A percentile compares a stretch with the other conserved stretches of the same genome.
phyloP scores from a whole-genome alignment of 1,140 invertebrate genomes.

The Meloidogyne floridensis region DNA sequence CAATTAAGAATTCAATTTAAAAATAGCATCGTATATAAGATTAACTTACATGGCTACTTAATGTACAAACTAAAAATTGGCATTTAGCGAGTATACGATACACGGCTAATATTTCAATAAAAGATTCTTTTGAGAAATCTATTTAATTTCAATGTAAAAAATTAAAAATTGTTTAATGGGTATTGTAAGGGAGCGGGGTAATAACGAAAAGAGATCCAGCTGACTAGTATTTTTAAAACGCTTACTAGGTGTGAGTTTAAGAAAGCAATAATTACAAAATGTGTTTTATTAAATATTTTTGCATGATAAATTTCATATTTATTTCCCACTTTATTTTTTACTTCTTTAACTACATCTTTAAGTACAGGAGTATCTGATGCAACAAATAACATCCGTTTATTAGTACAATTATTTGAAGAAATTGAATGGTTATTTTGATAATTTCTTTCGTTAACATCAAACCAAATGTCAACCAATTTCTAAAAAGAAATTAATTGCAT shows the following conservation, averaged over 20 bases:
- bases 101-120: constrained; percentile 65
- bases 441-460: constrained; percentile 63
- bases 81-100: constrained; percentile 2
- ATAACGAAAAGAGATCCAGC: no score
- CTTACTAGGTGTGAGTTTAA: no score
- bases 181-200: no score
- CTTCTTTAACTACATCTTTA: no score
- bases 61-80: constrained; percentile 70
- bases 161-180: neutral
- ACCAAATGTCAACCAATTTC: constrained; percentile 79
- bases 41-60: constrained; percentile 69
- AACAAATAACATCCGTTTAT: no score
- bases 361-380: no score
- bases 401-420: no score
- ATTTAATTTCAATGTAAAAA: neutral
- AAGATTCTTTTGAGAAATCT: constrained; percentile 66
- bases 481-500: neutral
- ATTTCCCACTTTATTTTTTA: no score
- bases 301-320: no score
- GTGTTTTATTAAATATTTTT: neutral
- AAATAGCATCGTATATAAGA: no score
- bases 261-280: neutral
- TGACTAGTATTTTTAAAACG: no score
- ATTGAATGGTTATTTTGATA: no score
- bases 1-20: neutral